Evolutionary conservation across 2,888 invertebrate species (phyloP).

Genomic region (Tuberolachnus salignus): DNA sequence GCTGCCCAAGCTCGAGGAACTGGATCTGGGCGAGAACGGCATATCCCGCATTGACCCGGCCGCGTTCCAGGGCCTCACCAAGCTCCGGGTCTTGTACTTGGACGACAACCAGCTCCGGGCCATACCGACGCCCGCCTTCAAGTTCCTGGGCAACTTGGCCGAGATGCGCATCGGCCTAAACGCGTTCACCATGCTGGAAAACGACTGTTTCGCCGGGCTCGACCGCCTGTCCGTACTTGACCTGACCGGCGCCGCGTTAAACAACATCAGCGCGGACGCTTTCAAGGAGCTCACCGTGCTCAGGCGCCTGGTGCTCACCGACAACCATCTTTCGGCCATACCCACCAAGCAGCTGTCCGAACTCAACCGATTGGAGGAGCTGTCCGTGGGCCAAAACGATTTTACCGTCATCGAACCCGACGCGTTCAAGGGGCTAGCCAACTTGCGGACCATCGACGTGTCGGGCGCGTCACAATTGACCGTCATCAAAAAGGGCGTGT

Average conservation of each 20-base stretch:
- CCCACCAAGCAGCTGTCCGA: slow-evolving; percentile 77
- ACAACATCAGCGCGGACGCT: slow-evolving; percentile 77
- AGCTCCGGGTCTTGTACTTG: slow-evolving; percentile 79
- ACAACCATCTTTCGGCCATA: slow-evolving; percentile 75
- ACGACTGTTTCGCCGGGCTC: slow-evolving; percentile 79
- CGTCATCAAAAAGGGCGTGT: slow-evolving; percentile 77
- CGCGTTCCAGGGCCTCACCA: slow-evolving; percentile 77
- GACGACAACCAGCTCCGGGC: slow-evolving; percentile 82
- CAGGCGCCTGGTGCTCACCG: slow-evolving; percentile 78
- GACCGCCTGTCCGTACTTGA: slow-evolving; percentile 78
- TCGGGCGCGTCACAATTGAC: slow-evolving; percentile 78
- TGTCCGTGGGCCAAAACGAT: slow-evolving; percentile 83
- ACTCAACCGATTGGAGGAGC: slow-evolving; percentile 76
- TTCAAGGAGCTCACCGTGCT: slow-evolving; percentile 79
- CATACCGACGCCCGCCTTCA: slow-evolving; percentile 77
- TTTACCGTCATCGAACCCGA: slow-evolving; percentile 74
- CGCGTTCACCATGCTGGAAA: slow-evolving; percentile 76
- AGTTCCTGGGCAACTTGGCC: slow-evolving; percentile 77
- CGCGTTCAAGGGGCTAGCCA: slow-evolving; percentile 77
- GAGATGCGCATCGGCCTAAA: slow-evolving; percentile 85
- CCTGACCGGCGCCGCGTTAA: slow-evolving; percentile 79
- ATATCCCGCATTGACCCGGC: slow-evolving; percentile 79
- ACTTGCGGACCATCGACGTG: slow-evolving; percentile 77
- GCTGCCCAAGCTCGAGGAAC: slow-evolving; percentile 78
- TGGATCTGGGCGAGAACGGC: slow-evolving; percentile 84